Evolutionary conservation across 2,888 invertebrate species (phyloP), one percentile per base, ranked within the genome.

Genomic region (Tiliacea aurago): DNA sequence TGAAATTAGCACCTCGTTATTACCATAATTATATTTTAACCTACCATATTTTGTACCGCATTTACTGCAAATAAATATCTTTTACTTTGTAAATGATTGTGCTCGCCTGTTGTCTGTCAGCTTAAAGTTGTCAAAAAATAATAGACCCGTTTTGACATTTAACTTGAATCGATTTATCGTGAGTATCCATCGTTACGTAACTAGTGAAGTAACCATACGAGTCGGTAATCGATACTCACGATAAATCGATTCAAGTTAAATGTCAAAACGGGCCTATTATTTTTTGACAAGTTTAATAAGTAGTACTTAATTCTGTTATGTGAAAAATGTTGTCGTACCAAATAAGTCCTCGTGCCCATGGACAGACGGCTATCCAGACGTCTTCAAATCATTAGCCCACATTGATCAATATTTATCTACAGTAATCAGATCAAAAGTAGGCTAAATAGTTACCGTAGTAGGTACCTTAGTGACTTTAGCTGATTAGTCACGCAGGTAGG

Each of bases 361-460:
- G 28, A 28, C 28, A 28, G 28, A 23, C 18, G 13, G 28, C 18
- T n/a, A n/a, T 2, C 3, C 10, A 74, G 49, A 65, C 73, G 55
- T 59, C 77, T 47, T 67, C 20, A 28, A 23, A 69, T 33, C 77
- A 68, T 77, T 75, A 77, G 28, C 61, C 69, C 15, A 68, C 23
- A n/a, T 62, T 55, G 20, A 20, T 75, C 33, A 45, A 66, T 41
- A 53, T 61, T 45, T 68, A 67, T 33, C n/a, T 18, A n/a, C 41
- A 59, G 53, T 68, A 75, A 68, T 23, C 18, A 68, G 53, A 77
- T 43, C 20, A 33, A 49, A 75, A 62, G 53, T 69, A 49, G 61
- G 69, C 5, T 55, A 69, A 55, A 33, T 23, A 55, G 37, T 59
- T 67, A 45, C 43, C 10, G 11, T 43, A 59, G 20, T 47, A 59